phyloP scores from a whole-genome alignment of 2,797 vertebrate genomes.

The Channa striata region DNA sequence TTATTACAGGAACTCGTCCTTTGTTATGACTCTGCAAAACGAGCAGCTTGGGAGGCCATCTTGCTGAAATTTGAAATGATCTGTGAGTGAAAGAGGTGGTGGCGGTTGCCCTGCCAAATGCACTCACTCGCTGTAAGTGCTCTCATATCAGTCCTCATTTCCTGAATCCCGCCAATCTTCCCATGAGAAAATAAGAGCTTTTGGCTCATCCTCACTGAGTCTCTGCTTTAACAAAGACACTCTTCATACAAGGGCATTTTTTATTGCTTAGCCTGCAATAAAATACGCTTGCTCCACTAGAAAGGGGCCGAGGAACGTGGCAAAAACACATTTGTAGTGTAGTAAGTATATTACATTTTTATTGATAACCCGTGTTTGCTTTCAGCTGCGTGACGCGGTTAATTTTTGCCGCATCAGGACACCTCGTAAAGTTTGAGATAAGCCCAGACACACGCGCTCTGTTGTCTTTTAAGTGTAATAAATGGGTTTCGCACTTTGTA shows the following conservation, averaged over 20 bases:
- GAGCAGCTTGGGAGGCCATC: conserved; percentile 35
- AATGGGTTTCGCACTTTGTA: no score
- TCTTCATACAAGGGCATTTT: conserved; percentile 23
- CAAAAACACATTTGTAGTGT: conserved; percentile 16
- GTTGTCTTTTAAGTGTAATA: no score
- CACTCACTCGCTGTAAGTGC: conserved; percentile 68
- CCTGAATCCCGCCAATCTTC: conserved; percentile 64
- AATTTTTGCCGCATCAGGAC: not conserved
- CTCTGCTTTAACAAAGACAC: conserved; percentile 43
- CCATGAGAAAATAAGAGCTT: conserved; percentile 44
- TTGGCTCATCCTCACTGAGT: conserved; percentile 38
- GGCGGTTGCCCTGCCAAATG: conserved; percentile 59
- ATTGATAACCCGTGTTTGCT: not conserved
- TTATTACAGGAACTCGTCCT: conserved; percentile 22
- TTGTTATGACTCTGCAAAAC: conserved; percentile 56
- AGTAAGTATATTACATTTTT: not conserved
- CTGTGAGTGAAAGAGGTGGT: conserved; percentile 25
- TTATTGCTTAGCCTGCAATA: conserved; percentile 38
- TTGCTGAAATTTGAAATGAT: conserved; percentile 57
- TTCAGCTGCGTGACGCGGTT: not conserved
- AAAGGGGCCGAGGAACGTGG: conserved; percentile 4
- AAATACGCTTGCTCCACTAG: conserved; percentile 23
- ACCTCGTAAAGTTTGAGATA: no score
- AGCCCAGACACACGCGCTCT: no score
- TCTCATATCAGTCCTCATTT: conserved; percentile 57